phyloP scores from a whole-genome alignment of 2,797 vertebrate species.

The Dromococcyx pavoninus region DNA sequence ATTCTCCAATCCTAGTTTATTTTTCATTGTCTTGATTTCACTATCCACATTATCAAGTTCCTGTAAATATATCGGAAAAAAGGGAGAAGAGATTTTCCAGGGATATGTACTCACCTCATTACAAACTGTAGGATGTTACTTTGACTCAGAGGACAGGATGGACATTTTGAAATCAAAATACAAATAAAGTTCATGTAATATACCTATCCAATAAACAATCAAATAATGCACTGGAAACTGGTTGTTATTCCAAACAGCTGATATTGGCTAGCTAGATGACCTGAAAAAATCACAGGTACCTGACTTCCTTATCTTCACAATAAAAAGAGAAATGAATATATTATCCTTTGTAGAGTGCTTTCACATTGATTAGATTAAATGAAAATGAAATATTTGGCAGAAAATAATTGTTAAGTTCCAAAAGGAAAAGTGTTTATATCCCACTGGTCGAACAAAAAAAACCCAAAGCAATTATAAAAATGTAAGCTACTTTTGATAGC shows the following conservation, averaged over 20 bases:
- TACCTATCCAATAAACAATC: background rate
- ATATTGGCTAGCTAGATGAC: background rate
- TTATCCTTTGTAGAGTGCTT: background rate
- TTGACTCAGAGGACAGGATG: background rate
- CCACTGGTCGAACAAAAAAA: background rate
- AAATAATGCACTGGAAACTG: background rate
- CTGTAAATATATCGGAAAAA: background rate
- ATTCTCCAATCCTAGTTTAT: background rate
- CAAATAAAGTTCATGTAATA: background rate
- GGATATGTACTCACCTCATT: background rate
- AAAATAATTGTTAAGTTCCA: background rate
- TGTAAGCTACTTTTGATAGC: accelerated
- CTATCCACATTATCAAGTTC: background rate
- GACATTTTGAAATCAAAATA: background rate
- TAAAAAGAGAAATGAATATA: background rate
- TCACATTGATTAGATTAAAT: background rate
- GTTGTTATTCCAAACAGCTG: background rate
- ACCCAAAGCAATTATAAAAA: background rate
- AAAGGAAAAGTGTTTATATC: background rate
- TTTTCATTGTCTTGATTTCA: background rate
- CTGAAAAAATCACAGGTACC: background rate
- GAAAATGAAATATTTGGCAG: background rate
- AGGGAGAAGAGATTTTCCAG: background rate
- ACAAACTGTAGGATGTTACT: background rate
- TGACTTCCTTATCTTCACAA: background rate